Evolutionary conservation across 2,113 vertebrate species (phyloP).

Genomic region (Cyphomyrus plagiostoma): DNA sequence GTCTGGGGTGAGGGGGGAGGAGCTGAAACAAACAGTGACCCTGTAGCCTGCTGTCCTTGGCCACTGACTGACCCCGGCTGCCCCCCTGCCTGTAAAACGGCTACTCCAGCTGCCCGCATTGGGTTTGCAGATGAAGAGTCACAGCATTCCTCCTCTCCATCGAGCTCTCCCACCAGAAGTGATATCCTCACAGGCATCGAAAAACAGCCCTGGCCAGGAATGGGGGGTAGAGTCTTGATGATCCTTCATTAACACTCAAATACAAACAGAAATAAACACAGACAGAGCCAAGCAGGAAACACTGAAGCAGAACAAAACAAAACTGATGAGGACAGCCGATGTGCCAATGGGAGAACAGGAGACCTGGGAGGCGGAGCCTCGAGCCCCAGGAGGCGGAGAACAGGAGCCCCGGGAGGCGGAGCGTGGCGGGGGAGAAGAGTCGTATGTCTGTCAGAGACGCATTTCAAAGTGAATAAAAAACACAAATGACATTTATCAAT

Average conservation of each 20-base stretch:
- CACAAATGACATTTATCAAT: neutral
- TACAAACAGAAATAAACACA: neutral
- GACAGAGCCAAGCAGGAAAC: neutral
- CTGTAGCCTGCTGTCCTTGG: neutral
- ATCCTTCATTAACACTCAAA: neutral
- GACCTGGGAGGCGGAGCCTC: neutral
- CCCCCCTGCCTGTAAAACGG: neutral
- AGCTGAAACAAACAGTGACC: neutral
- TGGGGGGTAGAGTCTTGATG: neutral
- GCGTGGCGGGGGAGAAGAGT: neutral
- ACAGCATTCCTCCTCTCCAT: neutral
- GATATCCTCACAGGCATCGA: neutral
- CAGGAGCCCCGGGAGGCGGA: neutral
- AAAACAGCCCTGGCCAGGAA: neutral
- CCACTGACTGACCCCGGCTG: neutral
- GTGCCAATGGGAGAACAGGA: neutral
- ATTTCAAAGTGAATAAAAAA: neutral
- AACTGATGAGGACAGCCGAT: neutral
- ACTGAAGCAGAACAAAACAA: neutral
- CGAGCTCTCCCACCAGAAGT: neutral
- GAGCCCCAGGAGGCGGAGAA: no score
- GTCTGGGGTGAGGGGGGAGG: neutral
- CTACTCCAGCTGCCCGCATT: neutral
- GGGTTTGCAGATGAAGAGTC: neutral
- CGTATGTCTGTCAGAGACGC: neutral